These are phyloP conservation scores for Phainopepla nitens DNA, from an alignment of 2,113 vertebrate species.

Conservation along the genomic window DNA sequence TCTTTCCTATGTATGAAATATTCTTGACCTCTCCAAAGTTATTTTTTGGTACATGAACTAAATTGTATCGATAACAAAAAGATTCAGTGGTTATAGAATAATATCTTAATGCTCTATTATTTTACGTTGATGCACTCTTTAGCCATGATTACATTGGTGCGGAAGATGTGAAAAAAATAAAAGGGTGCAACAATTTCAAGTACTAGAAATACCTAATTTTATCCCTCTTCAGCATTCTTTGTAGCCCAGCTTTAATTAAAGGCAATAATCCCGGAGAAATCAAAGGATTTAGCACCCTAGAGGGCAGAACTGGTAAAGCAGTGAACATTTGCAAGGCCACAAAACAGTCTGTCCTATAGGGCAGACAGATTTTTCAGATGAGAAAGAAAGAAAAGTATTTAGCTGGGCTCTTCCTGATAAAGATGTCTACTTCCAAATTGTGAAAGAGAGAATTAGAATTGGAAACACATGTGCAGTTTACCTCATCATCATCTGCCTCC, in stretches of 20 bases:
- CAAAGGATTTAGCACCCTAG: neutral
- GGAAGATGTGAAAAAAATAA: neutral
- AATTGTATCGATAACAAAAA: neutral
- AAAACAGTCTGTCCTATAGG: neutral
- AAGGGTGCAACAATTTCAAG: neutral
- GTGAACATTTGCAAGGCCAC: neutral
- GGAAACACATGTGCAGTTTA: neutral
- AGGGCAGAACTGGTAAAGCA: neutral
- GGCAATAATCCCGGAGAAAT: neutral
- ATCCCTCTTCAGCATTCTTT: neutral
- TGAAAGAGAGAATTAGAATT: neutral
- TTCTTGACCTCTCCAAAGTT: neutral
- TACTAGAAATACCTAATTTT: neutral
- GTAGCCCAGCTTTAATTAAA: neutral
- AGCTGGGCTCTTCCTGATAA: neutral
- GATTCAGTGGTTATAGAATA: neutral
- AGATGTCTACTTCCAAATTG: neutral
- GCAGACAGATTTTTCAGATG: neutral
- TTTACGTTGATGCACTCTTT: neutral
- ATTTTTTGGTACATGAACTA: neutral
- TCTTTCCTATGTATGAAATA: neutral
- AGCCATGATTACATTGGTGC: neutral
- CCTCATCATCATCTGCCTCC: neutral
- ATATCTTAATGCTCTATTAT: neutral
- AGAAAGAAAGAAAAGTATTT: neutral